A percentile compares a stretch with the other conserved stretches of the same genome.
Evolutionary conservation across 2,797 vertebrate species (phyloP).

Genomic region (Argyrosomus regius): DNA sequence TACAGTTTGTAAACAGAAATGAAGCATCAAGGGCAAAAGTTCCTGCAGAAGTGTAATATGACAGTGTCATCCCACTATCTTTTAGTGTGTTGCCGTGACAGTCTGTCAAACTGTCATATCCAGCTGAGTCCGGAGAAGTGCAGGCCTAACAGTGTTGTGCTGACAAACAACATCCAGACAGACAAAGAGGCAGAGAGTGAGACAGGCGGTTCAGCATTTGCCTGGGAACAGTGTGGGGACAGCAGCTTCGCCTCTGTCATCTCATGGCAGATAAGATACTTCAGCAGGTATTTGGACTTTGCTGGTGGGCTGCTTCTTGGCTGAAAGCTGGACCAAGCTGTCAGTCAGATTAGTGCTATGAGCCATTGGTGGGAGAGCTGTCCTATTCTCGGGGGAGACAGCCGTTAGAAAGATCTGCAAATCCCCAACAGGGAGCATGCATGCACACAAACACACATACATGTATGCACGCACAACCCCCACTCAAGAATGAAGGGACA

Average conservation of each 20-base stretch:
- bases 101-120: slow-evolving; percentile 68
- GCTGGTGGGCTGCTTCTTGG: slow-evolving; percentile 57
- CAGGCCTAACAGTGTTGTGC: slow-evolving; percentile 34
- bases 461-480: slow-evolving; percentile 41
- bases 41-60: not conserved
- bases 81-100: slow-evolving; percentile 47
- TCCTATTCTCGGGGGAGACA: slow-evolving; percentile 33
- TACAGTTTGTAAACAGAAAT: not conserved
- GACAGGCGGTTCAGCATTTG: slow-evolving; percentile 39
- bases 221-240: slow-evolving; percentile 15
- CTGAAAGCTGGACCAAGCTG: slow-evolving; percentile 56
- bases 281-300: slow-evolving; percentile 57
- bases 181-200: slow-evolving; percentile 32
- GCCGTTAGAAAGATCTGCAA: slow-evolving; percentile 60
- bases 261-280: slow-evolving; percentile 51
- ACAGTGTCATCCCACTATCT: slow-evolving; percentile 39
- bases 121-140: slow-evolving; percentile 57
- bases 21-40: not conserved
- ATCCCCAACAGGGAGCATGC: slow-evolving; percentile 51
- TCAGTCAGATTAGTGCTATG: slow-evolving; percentile 68
- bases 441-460: slow-evolving; percentile 5
- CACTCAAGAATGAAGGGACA: slow-evolving; percentile 52
- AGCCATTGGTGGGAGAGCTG: slow-evolving; percentile 50
- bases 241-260: slow-evolving; percentile 48
- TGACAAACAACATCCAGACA: slow-evolving; percentile 50